Evolutionary conservation across 1,140 invertebrate species (phyloP), one percentile per base, ranked within the genome.

Genomic region (Solen grandis): DNA sequence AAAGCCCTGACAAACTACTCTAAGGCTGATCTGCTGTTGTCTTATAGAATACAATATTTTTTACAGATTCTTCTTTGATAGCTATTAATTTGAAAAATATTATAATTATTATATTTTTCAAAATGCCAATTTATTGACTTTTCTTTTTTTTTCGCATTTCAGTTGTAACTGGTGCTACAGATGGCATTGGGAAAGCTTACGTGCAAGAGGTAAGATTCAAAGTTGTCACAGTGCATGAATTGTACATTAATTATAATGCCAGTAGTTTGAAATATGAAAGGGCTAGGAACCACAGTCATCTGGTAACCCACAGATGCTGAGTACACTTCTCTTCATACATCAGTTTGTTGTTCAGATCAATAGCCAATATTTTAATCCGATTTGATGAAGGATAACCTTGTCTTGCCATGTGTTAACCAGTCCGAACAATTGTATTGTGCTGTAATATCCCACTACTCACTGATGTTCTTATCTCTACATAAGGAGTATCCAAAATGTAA

Each of bases 171-270:
- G 97, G 97, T 35, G 95, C 96, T 0, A 98, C 97, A 5, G 97
- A 98, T 94, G 97, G 97, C 10, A 95, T 98, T 86, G 97, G 97
- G n/a, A 97, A 96, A 92, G 96, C 96, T 1, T 98, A 96, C 90
- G 96, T 96, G 4, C 2, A 95, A 90, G 94, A 95, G 86, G 94
- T 96, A 92, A n/a, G n/a, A 92, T 84, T 36, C 59, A 19, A 27
- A 52, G 25, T 46, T 46, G 19, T 46, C 41, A 10, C 19, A 46
- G 8, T 46, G 41, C 19, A 46, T 46, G 41, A 8, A 46, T 46
- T 10, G 19, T 46, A 10, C 19, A 19, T 19, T 46, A 10, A 10
- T 10, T 46, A 8, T 19, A 10, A 46, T 8, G 41, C 41, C 8
- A 46, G 19, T 46, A 46, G 41, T 46, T 8, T 46, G 19, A 19